These are phyloP conservation scores for Acholoe squamosa DNA, from an alignment of 2,888 invertebrate species.

Conservation along the genomic window DNA sequence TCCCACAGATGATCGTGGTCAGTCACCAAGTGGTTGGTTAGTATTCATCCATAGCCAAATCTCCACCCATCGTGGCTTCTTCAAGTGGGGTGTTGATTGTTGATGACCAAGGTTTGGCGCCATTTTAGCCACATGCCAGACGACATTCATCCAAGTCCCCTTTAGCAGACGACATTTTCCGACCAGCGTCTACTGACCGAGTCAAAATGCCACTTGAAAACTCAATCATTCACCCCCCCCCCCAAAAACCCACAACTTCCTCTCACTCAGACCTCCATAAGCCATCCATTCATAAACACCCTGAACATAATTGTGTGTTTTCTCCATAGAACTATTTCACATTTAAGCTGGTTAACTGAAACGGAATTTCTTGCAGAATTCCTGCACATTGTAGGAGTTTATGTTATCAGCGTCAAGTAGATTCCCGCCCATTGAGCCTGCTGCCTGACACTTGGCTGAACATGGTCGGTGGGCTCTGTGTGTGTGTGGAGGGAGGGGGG, in stretches of 20 bases:
- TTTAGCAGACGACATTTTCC: constrained; percentile 36
- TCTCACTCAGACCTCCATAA: background rate
- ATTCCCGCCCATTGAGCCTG: background rate
- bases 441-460: background rate
- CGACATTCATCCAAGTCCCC: constrained; percentile 7
- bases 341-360: no score
- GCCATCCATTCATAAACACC: background rate
- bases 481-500: background rate
- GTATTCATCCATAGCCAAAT: background rate
- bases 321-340: background rate
- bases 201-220: background rate
- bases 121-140: constrained; percentile 24
- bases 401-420: background rate
- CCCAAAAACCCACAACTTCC: background rate
- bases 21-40: background rate
- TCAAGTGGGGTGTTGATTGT: background rate
- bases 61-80: background rate
- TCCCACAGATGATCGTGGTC: background rate
- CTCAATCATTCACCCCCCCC: background rate
- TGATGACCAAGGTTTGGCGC: background rate
- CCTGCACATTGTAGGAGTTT: background rate
- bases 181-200: background rate
- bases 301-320: background rate
- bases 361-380: background rate
- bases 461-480: background rate